Evolutionary conservation across 37 sponge, comb jelly and placozoan species (phyloP), one percentile per base, ranked within the genome.

Genomic region (Amphimedon queenslandica): DNA sequence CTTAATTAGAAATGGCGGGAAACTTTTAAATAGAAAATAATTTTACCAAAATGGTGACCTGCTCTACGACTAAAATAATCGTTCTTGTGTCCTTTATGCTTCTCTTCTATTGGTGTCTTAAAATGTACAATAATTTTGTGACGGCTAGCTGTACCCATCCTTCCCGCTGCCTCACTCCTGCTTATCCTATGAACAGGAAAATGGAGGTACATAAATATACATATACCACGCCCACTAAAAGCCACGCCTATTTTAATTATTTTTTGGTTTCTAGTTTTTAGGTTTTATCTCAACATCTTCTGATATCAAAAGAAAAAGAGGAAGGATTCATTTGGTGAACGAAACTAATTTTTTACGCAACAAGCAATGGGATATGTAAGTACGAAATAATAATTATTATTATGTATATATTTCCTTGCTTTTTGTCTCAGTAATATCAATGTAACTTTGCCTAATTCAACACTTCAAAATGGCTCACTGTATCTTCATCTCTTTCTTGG

Each of bases 381-480:
- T n/a, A n/a, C n/a, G n/a, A n/a, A n/a, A n/a, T n/a, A n/a, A n/a
- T n/a, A n/a, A n/a, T n/a, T n/a, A n/a, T n/a, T n/a, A n/a, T n/a
- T n/a, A n/a, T n/a, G n/a, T n/a, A n/a, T n/a, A n/a, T n/a, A n/a
- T n/a, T n/a, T n/a, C n/a, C n/a, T n/a, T n/a, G n/a, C n/a, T n/a
- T n/a, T n/a, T n/a, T n/a, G n/a, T n/a, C n/a, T n/a, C n/a, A n/a
- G n/a, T n/a, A n/a, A n/a, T n/a, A n/a, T 93, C 30, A 93, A 82
- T 71, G 81, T 93, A 4, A 66, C 87, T 8, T 67, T 93, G 4
- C 87, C 94, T 28, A 1, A 23, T 25, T 64, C 80, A 16, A 76
- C 81, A 11, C 71, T 70, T n/a, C 69, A 77, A 4, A 93, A 93
- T 79, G 87, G 90, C 10, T 77, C 87, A 21, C 72, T 93, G 23